Evolutionary conservation across 2,888 invertebrate species (phyloP), one percentile per base, ranked within the genome.

Genomic region (Hydrotaea diabolus): DNA sequence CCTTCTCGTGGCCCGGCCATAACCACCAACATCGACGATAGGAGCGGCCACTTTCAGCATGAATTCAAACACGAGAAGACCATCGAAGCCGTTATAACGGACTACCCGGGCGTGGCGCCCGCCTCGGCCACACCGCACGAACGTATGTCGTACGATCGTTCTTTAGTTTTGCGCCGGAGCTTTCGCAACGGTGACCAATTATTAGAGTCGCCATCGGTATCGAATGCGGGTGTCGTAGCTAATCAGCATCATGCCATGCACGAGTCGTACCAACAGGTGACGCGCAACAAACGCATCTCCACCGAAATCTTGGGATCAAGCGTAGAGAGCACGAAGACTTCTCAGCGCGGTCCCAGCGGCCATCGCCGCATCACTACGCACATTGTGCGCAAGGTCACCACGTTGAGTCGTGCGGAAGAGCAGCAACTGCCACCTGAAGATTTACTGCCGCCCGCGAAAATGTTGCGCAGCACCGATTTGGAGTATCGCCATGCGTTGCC

Each of bases 331-430:
- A 96, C 96, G 86, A 96, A 96, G 93, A 95, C 96, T 89, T 96
- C 96, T 91, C 95, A 96, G 92, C 95, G 95, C 91, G 95, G 95
- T 82, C 95, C 96, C 87, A 95, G 95, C 90, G 97, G 97, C 53
- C 95, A 96, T 90, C 94, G 96, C 85, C 95, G 97, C 87, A 96
- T 97, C 87, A 97, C 97, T 31, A 96, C 97, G 59, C 95, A 96
- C 90, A 96, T 97, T 86, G 95, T 97, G 74, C 94, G 97, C 85
- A 97, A 97, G 92, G 97, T 98, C 88, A 98, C 97, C 46, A 97
- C 97, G 1, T 92, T 98, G 87, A 96, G 97, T 85, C 94, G 97
- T 17, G 97, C 97, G 55, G 97, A 97, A 91, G 97, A 97, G 91
- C 95, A 95, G 88, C 94, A 95, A 85, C 88, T 88, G 59, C 89